Evolutionary conservation across 2,113 vertebrate species (phyloP).

Genomic region (Megalops atlanticus): DNA sequence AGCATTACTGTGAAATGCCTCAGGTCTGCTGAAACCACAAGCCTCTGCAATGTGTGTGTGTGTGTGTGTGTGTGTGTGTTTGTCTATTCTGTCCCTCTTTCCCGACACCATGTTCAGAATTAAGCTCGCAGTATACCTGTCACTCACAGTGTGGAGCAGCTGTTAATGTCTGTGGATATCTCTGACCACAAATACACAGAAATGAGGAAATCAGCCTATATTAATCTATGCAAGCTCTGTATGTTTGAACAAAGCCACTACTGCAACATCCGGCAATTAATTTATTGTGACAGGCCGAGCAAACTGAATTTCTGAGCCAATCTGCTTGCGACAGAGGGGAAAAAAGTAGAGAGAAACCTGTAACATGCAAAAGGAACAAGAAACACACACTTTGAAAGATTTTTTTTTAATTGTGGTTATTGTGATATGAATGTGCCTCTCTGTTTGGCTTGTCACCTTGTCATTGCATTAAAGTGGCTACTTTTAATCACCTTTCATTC

Average conservation of each 20-base stretch:
- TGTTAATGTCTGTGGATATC: slow-evolving; percentile 89
- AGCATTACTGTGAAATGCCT: not conserved
- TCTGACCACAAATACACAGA: slow-evolving; percentile 91
- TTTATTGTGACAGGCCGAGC: slow-evolving; percentile 97
- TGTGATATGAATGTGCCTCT: not conserved
- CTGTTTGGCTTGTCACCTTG: not conserved
- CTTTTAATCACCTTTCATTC: not conserved
- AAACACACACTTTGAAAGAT: not conserved
- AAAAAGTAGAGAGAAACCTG: slow-evolving; percentile 12
- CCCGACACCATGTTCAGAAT: slow-evolving; percentile 58
- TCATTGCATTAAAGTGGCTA: not conserved
- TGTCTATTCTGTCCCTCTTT: not conserved
- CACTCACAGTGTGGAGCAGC: slow-evolving; percentile 81
- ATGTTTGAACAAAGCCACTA: slow-evolving; percentile 82
- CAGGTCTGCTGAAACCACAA: slow-evolving; percentile 16
- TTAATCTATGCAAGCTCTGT: slow-evolving; percentile 87
- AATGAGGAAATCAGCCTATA: slow-evolving; percentile 94
- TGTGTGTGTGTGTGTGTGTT: slow-evolving; percentile 12
- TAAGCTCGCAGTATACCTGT: slow-evolving; percentile 77
- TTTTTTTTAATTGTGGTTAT: not conserved
- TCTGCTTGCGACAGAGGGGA: slow-evolving; percentile 88
- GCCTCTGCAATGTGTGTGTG: not conserved
- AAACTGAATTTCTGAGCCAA: slow-evolving; percentile 98
- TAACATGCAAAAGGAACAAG: not conserved
- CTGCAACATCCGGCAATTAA: slow-evolving; percentile 99